These are phyloP conservation scores for Gerris buenoi DNA, from an alignment of 1,140 invertebrate genomes.

Conservation along the genomic window DNA sequence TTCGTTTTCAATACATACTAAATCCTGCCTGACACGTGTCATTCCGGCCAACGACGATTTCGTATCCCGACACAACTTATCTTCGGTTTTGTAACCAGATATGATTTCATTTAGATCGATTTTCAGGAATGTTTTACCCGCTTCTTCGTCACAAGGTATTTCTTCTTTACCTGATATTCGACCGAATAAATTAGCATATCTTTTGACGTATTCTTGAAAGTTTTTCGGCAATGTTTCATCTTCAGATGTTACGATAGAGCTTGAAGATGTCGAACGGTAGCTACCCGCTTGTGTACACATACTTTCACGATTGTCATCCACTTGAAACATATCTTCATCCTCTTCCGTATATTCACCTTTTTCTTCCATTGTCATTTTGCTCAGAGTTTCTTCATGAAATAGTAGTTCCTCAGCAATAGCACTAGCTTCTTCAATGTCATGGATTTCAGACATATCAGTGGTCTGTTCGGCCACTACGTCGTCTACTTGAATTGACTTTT, in stretches of 20 bases:
- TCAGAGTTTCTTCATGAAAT: no score
- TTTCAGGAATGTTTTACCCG: background rate
- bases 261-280: background rate
- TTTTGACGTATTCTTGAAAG: background rate
- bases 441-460: no score
- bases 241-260: background rate
- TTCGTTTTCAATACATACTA: background rate
- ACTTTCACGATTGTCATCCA: no score
- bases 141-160: background rate
- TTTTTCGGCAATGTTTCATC: background rate
- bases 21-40: background rate
- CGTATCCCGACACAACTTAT: background rate
- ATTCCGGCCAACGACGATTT: background rate
- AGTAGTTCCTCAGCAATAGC: no score
- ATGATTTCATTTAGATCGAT: conserved; percentile 1
- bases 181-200: background rate
- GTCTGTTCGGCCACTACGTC: no score
- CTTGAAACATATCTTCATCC: no score
- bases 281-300: background rate
- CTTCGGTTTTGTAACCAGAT: background rate
- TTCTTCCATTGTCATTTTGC: no score
- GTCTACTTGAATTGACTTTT: no score
- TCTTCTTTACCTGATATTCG: background rate
- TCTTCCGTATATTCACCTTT: no score
- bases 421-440: no score